phyloP scores from a whole-genome alignment of 2,797 vertebrate genomes.

The Halcyon leucocephala region DNA sequence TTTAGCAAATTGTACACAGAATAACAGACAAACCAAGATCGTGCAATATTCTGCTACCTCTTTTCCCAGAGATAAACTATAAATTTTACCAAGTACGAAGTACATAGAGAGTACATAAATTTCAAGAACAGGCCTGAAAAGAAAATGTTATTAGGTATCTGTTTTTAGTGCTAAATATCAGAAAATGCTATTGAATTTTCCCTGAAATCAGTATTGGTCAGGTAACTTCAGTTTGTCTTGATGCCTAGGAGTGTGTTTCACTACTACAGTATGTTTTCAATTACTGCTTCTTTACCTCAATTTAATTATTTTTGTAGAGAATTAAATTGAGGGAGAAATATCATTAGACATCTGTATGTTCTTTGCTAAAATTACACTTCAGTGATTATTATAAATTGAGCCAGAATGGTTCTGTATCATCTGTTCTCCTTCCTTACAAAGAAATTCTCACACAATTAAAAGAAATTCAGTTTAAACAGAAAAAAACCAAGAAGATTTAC shows the following conservation, averaged over 20 bases:
- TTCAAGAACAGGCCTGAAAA: not conserved
- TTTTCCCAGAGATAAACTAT: not conserved
- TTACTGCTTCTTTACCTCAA: not conserved
- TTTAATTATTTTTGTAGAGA: slow-evolving; percentile 12
- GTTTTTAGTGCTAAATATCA: not conserved
- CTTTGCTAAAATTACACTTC: not conserved
- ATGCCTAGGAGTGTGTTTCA: not conserved
- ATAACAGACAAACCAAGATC: not conserved
- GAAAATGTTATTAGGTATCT: not conserved
- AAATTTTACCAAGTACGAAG: not conserved
- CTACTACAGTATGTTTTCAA: not conserved
- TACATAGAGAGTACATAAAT: not conserved
- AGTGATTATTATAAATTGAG: not conserved
- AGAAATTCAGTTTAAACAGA: not conserved
- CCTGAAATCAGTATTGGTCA: not conserved
- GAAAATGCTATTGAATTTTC: not conserved
- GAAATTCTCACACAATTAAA: not conserved
- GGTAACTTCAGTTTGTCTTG: not conserved
- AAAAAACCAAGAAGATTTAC: not conserved
- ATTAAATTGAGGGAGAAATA: not conserved
- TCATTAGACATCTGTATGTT: not conserved
- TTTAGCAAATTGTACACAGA: not conserved
- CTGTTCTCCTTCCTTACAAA: not conserved
- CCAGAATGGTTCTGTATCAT: not conserved
- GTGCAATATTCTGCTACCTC: not conserved